These are phyloP conservation scores for Eudyptes chrysolophus DNA, from an alignment of 2,113 vertebrate genomes.

Conservation along the genomic window DNA sequence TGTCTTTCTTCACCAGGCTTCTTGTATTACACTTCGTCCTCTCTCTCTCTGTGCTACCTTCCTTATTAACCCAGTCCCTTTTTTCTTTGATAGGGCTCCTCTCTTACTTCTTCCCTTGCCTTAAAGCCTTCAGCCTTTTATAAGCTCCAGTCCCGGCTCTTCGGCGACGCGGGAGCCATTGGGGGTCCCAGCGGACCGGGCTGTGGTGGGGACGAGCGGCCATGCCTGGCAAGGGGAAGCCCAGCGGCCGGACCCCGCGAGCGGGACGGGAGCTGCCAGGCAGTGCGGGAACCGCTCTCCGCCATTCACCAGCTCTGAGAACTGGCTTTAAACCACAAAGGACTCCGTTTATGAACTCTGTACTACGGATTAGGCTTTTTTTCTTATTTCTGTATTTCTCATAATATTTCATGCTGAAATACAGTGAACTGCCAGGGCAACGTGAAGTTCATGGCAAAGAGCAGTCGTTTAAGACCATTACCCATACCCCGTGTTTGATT, in stretches of 20 bases:
- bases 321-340: not conserved
- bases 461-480: not conserved
- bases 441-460: not conserved
- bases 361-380: not conserved
- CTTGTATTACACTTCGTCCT: not conserved
- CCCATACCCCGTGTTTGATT: too few relatives aligned
- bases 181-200: not conserved
- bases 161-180: rapidly evolving
- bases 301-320: not conserved
- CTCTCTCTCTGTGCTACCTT: not conserved
- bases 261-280: rapidly evolving
- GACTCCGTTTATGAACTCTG: not conserved
- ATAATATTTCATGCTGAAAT: not conserved
- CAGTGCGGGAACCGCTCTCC: too few relatives aligned
- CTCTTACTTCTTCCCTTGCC: not conserved
- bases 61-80: not conserved
- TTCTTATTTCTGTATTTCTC: not conserved
- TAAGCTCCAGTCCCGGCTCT: not conserved
- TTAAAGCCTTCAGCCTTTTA: not conserved
- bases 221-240: not conserved
- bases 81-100: not conserved
- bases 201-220: rapidly evolving
- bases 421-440: not conserved
- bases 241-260: rapidly evolving
- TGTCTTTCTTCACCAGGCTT: not conserved